Base-by-base conservation (phyloP, 2,888 invertebrate genomes). In the Drosophila mulleri region DNA sequence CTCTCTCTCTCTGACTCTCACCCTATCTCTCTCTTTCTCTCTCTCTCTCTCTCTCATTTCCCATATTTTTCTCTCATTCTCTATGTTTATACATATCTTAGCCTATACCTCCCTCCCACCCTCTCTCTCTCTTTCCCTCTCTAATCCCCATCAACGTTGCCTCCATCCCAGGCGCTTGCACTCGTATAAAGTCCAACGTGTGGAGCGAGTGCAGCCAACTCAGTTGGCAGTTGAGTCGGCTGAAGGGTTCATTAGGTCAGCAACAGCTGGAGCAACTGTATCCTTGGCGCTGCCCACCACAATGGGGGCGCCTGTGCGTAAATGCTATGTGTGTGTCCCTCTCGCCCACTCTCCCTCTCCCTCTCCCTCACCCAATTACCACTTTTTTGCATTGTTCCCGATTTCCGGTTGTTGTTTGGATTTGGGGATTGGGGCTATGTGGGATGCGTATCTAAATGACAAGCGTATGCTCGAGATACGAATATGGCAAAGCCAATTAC, bases 401-500 rank as follows among this genome's bases (percentile, higher is more conserved):
- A 18, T 32, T 32, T 9, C 32, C 9, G 32, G 32, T 11, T 41
- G 26, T 14, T 26, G 39, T 9, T 29, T n/a, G 39, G 12, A 6
- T 26, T n/a, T 12, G 63, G 18, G 20, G 18, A 26, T 37, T 29
- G 63, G n/a, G 32, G 44, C 54, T 39, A 32, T 23, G 61, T 60
- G 69, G 57, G 57, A 70, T 74, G 77, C 72, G 77, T 82, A 82
- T 70, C 82, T 84, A 82, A 83, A 88, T 88, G 80, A 54, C 74
- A 82, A 74, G 69, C 85, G 77, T 80, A 79, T 88, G 88, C 83
- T 73, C 54, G 72, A 67, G 77, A 85, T 74, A 71, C 79, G 79
- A 67, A 76, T 80, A 74, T 57, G 23, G 63, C 87, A 76, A 72
- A 83, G 86, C 81, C 89, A 88, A 88, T 84, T 88, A 84, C 83